A percentile compares a stretch with the other conserved stretches of the same genome.
Conservation (phyloP, 1,140 invertebrate species). For the Drosophila lacertosa region DNA sequence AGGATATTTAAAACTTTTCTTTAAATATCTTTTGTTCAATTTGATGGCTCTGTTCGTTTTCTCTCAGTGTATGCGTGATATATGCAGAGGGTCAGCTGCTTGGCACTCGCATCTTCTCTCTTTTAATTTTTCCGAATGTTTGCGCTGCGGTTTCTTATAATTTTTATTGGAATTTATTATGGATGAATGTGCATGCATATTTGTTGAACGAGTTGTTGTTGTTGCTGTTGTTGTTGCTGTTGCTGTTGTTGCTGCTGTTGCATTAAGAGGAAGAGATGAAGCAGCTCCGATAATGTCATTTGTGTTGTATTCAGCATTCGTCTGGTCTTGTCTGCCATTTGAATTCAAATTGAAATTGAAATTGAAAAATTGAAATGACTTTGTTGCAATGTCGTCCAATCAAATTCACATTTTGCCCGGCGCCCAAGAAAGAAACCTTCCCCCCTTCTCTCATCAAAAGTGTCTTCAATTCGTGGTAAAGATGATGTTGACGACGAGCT, state of each 20-base stretch:
- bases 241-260: constrained; percentile 24
- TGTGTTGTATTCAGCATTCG: constrained; percentile 24
- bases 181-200: constrained; percentile 26
- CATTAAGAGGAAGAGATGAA: constrained; percentile 59
- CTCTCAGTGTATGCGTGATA: constrained; percentile 5
- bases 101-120: constrained; percentile 18
- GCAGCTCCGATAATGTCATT: constrained; percentile 63
- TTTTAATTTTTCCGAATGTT: constrained; percentile 35
- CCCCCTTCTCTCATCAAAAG: too few relatives aligned
- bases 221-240: neutral
- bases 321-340: constrained; percentile 46
- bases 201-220: constrained; percentile 28
- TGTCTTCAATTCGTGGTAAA: neutral
- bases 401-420: constrained; percentile 41
- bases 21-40: too few relatives aligned
- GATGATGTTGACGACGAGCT: neutral
- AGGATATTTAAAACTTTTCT: too few relatives aligned
- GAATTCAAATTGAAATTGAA: constrained; percentile 65
- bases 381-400: constrained; percentile 75
- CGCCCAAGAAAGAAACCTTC: neutral
- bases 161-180: constrained; percentile 79
- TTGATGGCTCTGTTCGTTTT: neutral
- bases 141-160: constrained; percentile 22
- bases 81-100: constrained; percentile 9
- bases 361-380: constrained; percentile 74